Percentiles rank a stretch among this genome's conserved stretches.
These are phyloP conservation scores for Saimiri boliviensis DNA, from an alignment of 2,113 vertebrate species.

Conservation along the genomic window DNA sequence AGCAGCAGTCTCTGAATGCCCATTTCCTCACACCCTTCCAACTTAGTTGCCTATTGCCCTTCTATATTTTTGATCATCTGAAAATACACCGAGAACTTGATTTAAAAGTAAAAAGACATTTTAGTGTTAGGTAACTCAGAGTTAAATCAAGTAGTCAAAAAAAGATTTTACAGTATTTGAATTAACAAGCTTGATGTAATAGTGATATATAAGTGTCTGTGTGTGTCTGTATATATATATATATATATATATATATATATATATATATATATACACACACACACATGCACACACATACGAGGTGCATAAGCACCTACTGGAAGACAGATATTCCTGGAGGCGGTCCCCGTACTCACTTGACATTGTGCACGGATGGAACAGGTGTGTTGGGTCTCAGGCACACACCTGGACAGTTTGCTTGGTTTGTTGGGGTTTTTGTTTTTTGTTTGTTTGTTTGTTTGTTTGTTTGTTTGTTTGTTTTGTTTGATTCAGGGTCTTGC, in stretches of 20 bases:
- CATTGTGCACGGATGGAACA: accelerated
- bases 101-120: not conserved
- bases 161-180: not conserved
- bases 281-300: not conserved
- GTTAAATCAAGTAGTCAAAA: not conserved
- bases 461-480: no score
- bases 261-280: no score
- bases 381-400: not conserved
- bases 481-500: no score
- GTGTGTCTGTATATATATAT: not conserved
- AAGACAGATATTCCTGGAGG: not conserved
- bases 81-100: not conserved
- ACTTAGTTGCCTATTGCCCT: not conserved
- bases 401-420: not conserved
- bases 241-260: no score
- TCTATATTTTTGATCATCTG: not conserved
- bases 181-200: not conserved
- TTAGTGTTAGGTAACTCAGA: not conserved
- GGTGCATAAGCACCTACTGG: not conserved
- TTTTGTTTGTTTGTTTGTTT: no score
- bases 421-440: no score
- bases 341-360: not conserved
- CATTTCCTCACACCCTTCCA: not conserved
- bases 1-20: not conserved
- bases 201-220: not conserved